phyloP scores from a whole-genome alignment of 2,888 invertebrate genomes.

The Limenitis arthemis region DNA sequence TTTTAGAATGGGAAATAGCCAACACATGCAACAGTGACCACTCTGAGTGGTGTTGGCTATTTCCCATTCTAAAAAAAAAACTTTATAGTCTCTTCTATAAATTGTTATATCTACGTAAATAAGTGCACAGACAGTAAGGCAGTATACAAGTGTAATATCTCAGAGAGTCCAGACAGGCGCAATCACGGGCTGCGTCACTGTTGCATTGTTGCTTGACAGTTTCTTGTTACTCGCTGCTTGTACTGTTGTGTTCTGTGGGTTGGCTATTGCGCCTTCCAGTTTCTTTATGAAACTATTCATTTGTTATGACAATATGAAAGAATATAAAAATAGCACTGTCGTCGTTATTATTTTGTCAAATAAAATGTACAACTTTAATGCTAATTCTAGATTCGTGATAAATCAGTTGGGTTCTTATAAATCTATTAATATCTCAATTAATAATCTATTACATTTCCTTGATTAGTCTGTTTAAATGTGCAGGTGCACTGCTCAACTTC shows the following conservation, averaged over 20 bases:
- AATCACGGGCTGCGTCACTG: conserved; percentile 50
- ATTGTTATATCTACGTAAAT: conserved; percentile 18
- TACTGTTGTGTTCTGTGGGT: conserved; percentile 8
- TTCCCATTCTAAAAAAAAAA: background rate
- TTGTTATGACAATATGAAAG: conserved; percentile 8
- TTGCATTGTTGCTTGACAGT: conserved; percentile 57
- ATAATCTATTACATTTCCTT: no score
- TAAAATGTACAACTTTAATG: no score
- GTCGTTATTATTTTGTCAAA: background rate
- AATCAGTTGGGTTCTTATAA: no score
- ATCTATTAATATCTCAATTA: no score
- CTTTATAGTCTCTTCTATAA: conserved; percentile 24
- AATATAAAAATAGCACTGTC: background rate
- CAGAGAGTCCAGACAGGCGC: conserved; percentile 55
- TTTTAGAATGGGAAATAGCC: no score
- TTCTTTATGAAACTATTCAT: conserved; percentile 29
- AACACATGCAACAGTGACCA: no score
- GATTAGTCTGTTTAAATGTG: no score
- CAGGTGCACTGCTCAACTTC: no score
- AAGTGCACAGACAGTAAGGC: conserved; percentile 37
- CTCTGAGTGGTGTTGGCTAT: no score
- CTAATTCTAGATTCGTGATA: no score
- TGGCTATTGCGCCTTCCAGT: conserved; percentile 34
- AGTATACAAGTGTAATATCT: conserved; percentile 58
- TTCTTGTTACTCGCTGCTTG: conserved; percentile 54